Conservation (phyloP, 2,113 vertebrate species). For the Globicephala melas region DNA sequence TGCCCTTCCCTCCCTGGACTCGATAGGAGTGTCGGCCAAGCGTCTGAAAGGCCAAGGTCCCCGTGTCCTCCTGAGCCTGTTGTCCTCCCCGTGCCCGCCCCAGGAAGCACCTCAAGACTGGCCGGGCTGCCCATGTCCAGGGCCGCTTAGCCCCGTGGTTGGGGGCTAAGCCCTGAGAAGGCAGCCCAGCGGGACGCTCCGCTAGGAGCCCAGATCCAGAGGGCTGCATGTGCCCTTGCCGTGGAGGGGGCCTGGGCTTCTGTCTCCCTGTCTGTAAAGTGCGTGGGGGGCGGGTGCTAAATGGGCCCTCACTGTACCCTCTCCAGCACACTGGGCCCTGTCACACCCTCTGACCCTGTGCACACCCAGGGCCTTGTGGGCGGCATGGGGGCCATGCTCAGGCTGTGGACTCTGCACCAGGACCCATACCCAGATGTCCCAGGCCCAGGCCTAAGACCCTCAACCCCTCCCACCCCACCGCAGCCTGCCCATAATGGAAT, state of each 20-base stretch:
- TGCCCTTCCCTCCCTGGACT: background rate
- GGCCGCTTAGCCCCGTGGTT: background rate
- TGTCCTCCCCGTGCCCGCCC: fast-evolving
- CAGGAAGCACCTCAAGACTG: background rate
- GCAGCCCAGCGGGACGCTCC: background rate
- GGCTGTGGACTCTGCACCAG: background rate
- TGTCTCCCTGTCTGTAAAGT: background rate
- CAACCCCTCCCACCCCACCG: background rate
- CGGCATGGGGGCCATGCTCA: background rate
- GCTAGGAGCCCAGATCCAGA: fast-evolving
- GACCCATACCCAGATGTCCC: background rate
- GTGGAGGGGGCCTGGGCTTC: background rate
- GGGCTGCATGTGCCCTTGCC: background rate
- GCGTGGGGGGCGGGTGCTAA: fast-evolving
- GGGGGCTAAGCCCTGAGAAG: background rate
- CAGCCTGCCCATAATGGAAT: background rate
- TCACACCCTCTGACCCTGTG: background rate
- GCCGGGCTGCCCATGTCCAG: background rate
- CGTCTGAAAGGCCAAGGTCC: background rate
- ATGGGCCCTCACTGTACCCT: background rate
- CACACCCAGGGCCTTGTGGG: background rate
- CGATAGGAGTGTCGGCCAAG: background rate
- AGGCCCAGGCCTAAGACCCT: background rate
- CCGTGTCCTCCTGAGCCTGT: background rate
- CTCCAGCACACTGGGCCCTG: background rate